phyloP scores from a whole-genome alignment of 2,113 vertebrate species.

The Gavialis gangeticus region DNA sequence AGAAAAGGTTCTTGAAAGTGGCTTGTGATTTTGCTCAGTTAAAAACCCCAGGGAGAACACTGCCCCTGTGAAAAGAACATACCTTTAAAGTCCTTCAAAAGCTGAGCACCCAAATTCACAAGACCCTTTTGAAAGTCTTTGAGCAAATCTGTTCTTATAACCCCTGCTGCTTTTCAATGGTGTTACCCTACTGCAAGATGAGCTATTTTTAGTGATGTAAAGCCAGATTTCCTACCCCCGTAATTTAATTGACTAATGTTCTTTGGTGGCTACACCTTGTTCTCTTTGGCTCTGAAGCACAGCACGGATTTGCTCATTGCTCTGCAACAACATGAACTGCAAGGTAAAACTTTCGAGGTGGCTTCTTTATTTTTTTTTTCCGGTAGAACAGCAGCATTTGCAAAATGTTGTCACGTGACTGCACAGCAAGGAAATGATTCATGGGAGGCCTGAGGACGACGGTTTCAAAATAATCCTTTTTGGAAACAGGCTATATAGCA shows the following conservation, averaged over 20 bases:
- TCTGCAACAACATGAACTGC: not conserved
- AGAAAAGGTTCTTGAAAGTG: too few relatives aligned
- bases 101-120: not conserved
- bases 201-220: not conserved
- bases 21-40: too few relatives aligned
- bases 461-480: not conserved
- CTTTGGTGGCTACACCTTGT: not conserved
- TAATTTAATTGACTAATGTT: not conserved
- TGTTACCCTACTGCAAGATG: not conserved
- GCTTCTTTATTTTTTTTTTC: not conserved
- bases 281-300: not conserved
- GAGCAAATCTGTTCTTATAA: not conserved
- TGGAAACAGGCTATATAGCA: not conserved
- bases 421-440: not conserved
- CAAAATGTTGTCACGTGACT: not conserved
- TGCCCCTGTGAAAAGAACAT: too few relatives aligned
- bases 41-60: too few relatives aligned
- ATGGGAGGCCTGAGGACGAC: not conserved
- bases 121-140: not conserved
- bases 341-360: not conserved
- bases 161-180: not conserved
- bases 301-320: not conserved
- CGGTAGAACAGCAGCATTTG: not conserved
- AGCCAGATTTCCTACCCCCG: not conserved
- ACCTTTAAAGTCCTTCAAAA: not conserved